Percentiles rank a stretch among this genome's conserved stretches.
Evolutionary conservation across 2,113 vertebrate genomes (phyloP).

Genomic region (Podocnemis expansa): DNA sequence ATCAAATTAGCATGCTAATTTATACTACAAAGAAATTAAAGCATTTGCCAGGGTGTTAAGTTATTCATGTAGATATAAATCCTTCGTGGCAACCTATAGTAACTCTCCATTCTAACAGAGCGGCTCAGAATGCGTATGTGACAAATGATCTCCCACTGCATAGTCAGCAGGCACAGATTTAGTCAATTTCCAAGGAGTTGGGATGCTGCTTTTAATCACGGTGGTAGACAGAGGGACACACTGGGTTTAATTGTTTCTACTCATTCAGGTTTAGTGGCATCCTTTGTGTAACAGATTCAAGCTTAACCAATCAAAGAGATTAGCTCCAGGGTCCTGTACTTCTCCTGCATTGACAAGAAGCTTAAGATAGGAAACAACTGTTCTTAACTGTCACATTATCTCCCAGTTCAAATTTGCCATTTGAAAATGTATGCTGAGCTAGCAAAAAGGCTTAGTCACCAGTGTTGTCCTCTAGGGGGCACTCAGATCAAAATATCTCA

Average conservation of each 20-base stretch:
- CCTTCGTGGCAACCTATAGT: conserved; percentile 6
- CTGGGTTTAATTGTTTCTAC: neutral
- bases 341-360: neutral
- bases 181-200: neutral
- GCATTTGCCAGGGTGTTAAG: conserved; percentile 3
- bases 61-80: conserved; percentile 55
- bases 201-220: neutral
- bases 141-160: neutral
- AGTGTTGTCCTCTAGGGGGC: rapidly evolving
- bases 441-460: neutral
- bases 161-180: neutral
- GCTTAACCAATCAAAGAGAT: neutral
- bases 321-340: neutral
- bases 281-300: neutral
- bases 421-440: neutral
- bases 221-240: neutral
- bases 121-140: neutral
- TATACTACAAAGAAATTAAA: conserved; percentile 60
- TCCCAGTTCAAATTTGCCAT: neutral
- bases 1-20: conserved; percentile 65
- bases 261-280: neutral
- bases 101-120: neutral
- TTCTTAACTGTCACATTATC: neutral
- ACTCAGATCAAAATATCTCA: rapidly evolving
- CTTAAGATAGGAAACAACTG: neutral